These are phyloP conservation scores for Pterostichus madidus DNA, from an alignment of 2,888 invertebrate species.

Conservation along the genomic window DNA sequence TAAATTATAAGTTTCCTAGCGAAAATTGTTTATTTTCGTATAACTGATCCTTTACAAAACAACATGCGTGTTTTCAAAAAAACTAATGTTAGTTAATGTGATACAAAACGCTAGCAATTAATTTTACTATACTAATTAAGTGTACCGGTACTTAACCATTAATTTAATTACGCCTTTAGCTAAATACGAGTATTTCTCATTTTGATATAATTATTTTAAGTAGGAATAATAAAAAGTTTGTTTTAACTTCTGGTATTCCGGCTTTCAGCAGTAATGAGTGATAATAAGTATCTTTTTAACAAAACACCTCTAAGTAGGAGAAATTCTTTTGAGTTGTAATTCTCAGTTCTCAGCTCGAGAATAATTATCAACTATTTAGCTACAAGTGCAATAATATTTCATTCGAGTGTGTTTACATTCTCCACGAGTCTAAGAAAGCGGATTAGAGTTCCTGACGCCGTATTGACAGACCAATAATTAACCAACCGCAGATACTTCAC, in stretches of 20 bases:
- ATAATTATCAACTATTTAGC: conserved; percentile 34
- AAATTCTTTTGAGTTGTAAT: not conserved
- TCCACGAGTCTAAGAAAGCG: conserved; percentile 6
- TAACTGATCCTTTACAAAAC: not conserved
- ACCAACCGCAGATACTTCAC: conserved; percentile 14
- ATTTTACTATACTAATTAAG: conserved; percentile 31
- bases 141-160: conserved; percentile 34
- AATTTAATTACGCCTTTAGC: conserved; percentile 8
- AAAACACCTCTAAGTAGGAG: conserved; percentile 5
- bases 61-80: conserved; percentile 3
- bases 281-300: not conserved
- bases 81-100: conserved; percentile 15
- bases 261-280: not conserved
- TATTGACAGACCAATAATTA: conserved; percentile 34
- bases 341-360: not conserved
- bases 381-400: conserved; percentile 34
- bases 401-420: conserved; percentile 19
- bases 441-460: conserved; percentile 10
- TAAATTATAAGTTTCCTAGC: too few relatives aligned
- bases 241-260: conserved; percentile 12
- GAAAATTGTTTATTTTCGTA: too few relatives aligned
- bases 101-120: conserved; percentile 23
- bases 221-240: conserved; percentile 13
- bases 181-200: not conserved
- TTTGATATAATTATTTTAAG: conserved; percentile 6